phyloP scores from a whole-genome alignment of 2,797 vertebrate species.

The Acanthornis magna region DNA sequence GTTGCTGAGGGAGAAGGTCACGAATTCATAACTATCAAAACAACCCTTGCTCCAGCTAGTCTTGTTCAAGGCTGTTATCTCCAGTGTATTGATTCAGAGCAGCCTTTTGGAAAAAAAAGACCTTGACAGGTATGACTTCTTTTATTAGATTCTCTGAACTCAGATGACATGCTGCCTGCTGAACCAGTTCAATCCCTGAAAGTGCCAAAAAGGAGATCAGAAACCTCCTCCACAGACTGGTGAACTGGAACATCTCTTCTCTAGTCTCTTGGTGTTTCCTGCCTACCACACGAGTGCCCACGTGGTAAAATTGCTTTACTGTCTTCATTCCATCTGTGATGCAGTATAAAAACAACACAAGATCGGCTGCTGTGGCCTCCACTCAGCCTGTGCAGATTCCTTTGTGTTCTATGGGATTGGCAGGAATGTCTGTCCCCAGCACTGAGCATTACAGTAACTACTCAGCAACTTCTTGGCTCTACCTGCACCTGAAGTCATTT shows the following conservation, averaged over 20 bases:
- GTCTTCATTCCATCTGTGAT: neutral
- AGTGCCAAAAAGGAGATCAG: neutral
- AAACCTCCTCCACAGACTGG: neutral
- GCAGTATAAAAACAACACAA: neutral
- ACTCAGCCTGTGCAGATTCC: neutral
- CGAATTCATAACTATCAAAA: neutral
- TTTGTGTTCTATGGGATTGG: neutral
- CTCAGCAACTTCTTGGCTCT: neutral
- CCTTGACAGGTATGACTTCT: neutral
- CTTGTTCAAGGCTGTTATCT: neutral
- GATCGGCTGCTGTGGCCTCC: neutral
- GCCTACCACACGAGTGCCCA: neutral
- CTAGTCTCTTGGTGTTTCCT: neutral
- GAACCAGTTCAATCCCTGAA: neutral
- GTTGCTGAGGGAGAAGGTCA: neutral
- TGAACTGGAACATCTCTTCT: neutral
- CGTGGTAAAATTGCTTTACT: neutral
- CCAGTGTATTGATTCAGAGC: neutral
- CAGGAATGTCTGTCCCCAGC: neutral
- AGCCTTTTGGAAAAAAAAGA: neutral
- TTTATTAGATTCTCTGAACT: neutral
- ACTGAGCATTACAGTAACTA: neutral
- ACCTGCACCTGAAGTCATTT: neutral
- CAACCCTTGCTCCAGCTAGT: neutral
- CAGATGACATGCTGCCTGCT: neutral